Evolutionary conservation across 1,140 invertebrate genomes (phyloP), one percentile per base, ranked within the genome.

Genomic region (Hesperophylax magnus): DNA sequence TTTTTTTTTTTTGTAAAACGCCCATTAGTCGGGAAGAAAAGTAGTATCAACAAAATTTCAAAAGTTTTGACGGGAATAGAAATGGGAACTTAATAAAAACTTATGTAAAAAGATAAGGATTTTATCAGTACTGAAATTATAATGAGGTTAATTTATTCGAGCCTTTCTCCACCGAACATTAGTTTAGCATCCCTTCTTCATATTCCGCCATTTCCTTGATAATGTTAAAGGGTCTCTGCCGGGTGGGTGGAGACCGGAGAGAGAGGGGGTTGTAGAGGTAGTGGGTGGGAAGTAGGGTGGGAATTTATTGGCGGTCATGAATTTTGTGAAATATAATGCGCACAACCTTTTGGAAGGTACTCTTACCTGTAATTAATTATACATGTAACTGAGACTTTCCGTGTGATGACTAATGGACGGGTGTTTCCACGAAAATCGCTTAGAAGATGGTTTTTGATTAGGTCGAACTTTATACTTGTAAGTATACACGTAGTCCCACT

Each of bases 261-360:
- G 0, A 5, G 22, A 27, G 22, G 22, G 11, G 31, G 63, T 2
- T 2, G 63, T 5, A 31, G 31, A n/a, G 61, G 61, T 1, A 14
- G 22, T 3, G 61, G 17, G 20, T 60, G 20, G 63, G 77, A 6
- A 8, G 18, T 74, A 75, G 67, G 78, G 24, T 18, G 54, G 80
- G 80, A 81, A 84, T 84, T 84, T 84, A 84, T 84, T 82, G 80
- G 82, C 78, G 82, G 80, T 84, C 78, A 81, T 84, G 82, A 81
- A 84, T 84, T 84, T 84, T 84, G 82, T 84, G 82, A 84, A 84
- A 81, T 84, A 84, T 84, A 81, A 84, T 81, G 82, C 80, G 77
- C 74, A 39, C 74, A 34, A 39, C 54, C 74, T 58, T 54, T 39
- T 61, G 69, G 39, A 27, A 78, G 77, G 34, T 34, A 15, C 77